Conservation (phyloP, 2,797 vertebrate genomes). For the Hydrolagus colliei region DNA sequence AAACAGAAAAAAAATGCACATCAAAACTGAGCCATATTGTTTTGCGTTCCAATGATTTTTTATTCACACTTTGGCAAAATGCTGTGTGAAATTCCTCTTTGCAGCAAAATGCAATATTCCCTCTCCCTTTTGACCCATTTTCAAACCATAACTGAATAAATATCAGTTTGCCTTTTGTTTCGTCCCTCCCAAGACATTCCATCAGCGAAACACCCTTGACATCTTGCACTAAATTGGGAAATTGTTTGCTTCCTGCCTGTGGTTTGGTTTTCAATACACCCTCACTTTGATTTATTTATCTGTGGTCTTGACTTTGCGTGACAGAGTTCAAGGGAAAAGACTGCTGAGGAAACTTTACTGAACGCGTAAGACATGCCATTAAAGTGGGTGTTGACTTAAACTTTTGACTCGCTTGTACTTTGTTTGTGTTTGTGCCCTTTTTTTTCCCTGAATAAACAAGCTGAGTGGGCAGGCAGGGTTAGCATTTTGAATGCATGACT, state of each 20-base stretch:
- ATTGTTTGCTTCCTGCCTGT: slow-evolving; percentile 32
- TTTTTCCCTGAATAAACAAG: slow-evolving; percentile 50
- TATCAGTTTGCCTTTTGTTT: background rate
- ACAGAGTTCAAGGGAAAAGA: slow-evolving; percentile 42
- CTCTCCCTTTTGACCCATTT: background rate
- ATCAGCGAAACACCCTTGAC: slow-evolving; percentile 19
- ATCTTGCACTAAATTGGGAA: slow-evolving; percentile 17
- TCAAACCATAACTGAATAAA: background rate
- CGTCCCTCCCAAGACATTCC: slow-evolving; percentile 13
- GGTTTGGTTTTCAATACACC: slow-evolving; percentile 32
- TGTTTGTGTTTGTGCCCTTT: slow-evolving; percentile 46
- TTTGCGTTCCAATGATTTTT: no score
- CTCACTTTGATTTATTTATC: slow-evolving; percentile 35
- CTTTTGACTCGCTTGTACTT: slow-evolving; percentile 33
- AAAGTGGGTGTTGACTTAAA: slow-evolving; percentile 33
- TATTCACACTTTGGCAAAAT: no score
- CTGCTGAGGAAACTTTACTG: slow-evolving; percentile 43
- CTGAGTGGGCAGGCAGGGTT: background rate
- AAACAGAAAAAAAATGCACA: no score
- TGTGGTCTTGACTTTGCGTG: slow-evolving; percentile 40
- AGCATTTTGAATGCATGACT: slow-evolving; percentile 7
- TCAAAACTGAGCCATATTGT: no score
- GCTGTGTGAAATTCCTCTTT: no score
- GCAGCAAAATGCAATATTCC: background rate
- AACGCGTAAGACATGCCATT: background rate